Conservation (phyloP, 2,113 vertebrate genomes). For the Psilopogon haemacephalus region DNA sequence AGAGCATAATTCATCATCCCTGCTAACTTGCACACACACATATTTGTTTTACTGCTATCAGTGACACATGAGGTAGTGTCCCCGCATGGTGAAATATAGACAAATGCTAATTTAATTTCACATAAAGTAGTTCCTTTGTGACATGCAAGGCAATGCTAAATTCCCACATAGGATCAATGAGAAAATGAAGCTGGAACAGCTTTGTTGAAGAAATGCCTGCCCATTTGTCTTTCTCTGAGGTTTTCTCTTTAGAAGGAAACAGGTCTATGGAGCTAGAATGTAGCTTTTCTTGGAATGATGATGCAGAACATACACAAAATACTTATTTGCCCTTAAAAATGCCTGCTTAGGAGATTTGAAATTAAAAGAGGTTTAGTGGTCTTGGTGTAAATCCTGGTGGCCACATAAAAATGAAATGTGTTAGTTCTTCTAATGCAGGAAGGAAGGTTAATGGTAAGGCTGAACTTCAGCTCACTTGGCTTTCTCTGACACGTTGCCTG, state of each 20-base stretch:
- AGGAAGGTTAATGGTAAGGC: background rate
- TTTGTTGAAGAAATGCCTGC: background rate
- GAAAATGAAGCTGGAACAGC: background rate
- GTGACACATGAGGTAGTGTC: background rate
- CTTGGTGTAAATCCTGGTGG: background rate
- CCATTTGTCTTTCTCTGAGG: background rate
- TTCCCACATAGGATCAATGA: background rate
- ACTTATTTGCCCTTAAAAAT: background rate
- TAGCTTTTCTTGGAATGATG: background rate
- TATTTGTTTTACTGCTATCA: background rate
- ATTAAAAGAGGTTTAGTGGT: background rate
- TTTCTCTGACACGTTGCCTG: background rate
- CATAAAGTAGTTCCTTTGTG: background rate
- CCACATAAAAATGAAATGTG: background rate
- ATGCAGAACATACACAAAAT: background rate
- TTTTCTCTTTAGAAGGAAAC: background rate
- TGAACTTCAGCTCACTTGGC: background rate
- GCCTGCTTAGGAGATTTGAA: background rate
- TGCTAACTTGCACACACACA: background rate
- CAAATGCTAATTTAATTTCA: conserved; percentile 21
- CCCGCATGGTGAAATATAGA: background rate
- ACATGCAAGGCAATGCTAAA: background rate
- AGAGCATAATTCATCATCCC: background rate
- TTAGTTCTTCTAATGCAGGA: background rate
- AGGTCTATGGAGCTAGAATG: background rate